phyloP scores from a whole-genome alignment of 2,797 vertebrate species.

The Lemur catta region DNA sequence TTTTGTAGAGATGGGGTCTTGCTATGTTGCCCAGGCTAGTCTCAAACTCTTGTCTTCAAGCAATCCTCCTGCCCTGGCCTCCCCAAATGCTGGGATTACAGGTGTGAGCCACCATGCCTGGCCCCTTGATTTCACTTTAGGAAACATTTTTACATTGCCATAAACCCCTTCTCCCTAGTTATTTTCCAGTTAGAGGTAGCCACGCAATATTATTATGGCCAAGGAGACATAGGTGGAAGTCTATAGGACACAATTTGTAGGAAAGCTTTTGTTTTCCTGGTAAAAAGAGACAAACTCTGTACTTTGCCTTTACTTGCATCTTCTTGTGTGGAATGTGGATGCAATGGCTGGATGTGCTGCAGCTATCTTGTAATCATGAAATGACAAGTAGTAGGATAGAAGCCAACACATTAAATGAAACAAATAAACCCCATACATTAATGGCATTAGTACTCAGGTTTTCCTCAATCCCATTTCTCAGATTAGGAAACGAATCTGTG shows the following conservation, averaged over 20 bases:
- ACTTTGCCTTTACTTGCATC: neutral
- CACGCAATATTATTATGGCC: neutral
- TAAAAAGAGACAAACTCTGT: neutral
- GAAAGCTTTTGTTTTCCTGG: neutral
- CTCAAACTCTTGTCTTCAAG: neutral
- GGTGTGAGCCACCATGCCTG: neutral
- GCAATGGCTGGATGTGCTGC: neutral
- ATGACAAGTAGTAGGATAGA: neutral
- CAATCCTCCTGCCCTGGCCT: neutral
- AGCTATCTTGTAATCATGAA: neutral
- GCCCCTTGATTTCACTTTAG: neutral
- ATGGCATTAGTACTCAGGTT: neutral
- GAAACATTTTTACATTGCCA: neutral
- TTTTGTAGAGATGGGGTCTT: neutral
- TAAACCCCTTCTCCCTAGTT: neutral
- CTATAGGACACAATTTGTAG: neutral
- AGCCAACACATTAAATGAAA: neutral
- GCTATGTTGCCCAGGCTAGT: neutral
- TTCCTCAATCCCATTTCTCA: neutral
- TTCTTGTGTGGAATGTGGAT: neutral
- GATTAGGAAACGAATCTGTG: neutral
- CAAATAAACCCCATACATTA: neutral
- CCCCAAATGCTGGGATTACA: neutral
- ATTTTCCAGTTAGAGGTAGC: neutral
- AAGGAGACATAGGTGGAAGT: neutral